phyloP scores from a whole-genome alignment of 2,888 invertebrate species.

The Chironomus riparius region DNA sequence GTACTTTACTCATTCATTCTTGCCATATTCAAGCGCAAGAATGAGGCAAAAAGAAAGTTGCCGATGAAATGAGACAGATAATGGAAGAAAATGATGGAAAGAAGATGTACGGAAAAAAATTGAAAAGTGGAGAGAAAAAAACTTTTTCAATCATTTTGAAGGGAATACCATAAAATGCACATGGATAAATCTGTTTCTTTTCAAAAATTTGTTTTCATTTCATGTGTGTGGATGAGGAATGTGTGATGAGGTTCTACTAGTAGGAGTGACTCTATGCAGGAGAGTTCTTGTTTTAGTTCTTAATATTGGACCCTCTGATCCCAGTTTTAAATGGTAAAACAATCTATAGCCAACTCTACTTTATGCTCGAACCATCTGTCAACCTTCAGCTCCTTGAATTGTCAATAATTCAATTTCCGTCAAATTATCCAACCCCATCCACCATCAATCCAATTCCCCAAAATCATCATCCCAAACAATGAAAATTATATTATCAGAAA shows the following conservation, averaged over 20 bases:
- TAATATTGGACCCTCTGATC: no score
- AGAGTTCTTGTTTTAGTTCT: no score
- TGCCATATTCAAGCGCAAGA: background rate
- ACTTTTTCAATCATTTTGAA: constrained; percentile 21
- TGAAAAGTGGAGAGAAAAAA: background rate
- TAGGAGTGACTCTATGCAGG: no score
- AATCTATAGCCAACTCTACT: no score
- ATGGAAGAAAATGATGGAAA: constrained; percentile 9
- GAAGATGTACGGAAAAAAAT: background rate
- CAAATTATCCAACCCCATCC: background rate
- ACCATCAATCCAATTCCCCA: background rate
- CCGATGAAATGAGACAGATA: constrained; percentile 9
- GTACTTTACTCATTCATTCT: no score
- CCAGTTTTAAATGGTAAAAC: no score
- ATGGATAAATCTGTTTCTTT: constrained; percentile 1
- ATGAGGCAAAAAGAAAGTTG: background rate
- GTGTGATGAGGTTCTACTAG: no score
- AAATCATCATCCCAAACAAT: no score
- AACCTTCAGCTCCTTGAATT: background rate
- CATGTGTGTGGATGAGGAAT: background rate
- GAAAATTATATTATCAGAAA: no score
- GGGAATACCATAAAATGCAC: constrained; percentile 13
- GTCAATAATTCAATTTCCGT: no score
- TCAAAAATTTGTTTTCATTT: background rate
- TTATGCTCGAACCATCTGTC: no score